phyloP scores from a whole-genome alignment of 2,797 vertebrate genomes.

The Pelodytes ibericus region DNA sequence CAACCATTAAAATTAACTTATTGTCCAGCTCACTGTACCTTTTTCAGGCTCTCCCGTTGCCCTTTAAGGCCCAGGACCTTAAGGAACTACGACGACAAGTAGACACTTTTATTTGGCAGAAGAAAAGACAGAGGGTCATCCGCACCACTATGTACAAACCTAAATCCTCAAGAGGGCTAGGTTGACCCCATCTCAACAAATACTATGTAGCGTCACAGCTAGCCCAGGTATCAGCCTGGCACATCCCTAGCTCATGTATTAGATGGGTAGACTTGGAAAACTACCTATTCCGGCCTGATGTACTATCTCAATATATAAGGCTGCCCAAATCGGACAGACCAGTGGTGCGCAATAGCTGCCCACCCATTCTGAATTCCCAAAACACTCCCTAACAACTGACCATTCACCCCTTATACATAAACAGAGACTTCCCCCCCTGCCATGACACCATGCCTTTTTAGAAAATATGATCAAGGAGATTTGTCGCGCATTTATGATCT shows the following conservation, averaged over 20 bases:
- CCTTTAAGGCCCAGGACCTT: no score
- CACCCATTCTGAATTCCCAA: neutral
- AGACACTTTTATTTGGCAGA: neutral
- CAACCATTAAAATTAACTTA: no score
- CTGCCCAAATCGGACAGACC: neutral
- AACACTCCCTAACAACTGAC: neutral
- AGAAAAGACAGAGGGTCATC: neutral
- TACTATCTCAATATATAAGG: neutral
- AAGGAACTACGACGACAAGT: neutral
- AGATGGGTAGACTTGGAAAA: neutral
- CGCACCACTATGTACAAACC: neutral
- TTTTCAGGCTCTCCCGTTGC: no score
- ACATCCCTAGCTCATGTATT: neutral
- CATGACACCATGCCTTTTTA: no score
- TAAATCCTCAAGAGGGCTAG: neutral
- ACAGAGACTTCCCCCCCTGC: no score
- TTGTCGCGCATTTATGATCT: no score
- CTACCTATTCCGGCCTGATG: neutral
- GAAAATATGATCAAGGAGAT: no score
- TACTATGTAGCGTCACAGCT: neutral
- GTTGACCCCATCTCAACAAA: neutral
- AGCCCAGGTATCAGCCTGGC: neutral
- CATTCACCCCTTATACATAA: no score
- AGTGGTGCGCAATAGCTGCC: neutral
- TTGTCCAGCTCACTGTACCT: no score